Evolutionary conservation across 1,140 invertebrate genomes (phyloP), one percentile per base, ranked within the genome.

Genomic region (Drosophila rhopaloa): DNA sequence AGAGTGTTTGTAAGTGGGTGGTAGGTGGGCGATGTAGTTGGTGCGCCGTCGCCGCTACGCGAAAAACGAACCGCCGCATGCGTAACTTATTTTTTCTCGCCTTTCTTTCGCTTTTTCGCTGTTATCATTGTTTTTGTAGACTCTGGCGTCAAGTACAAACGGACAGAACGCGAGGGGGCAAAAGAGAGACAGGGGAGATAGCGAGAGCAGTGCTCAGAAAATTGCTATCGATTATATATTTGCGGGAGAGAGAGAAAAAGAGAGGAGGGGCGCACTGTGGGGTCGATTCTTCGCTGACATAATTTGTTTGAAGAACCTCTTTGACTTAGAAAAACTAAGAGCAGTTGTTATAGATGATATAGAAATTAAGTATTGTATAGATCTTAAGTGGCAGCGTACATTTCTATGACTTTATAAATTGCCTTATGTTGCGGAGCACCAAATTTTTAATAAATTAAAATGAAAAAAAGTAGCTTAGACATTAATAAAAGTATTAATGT

Each of bases 41-140:
- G 32, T 83, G 80, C 80, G 80, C 80, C 80, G 78, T 66, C 79
- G 80, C 58, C 51, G 29, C 61, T 16, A 37, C 56, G 37, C 63
- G 55, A 41, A 41, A 38, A 77, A 44, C 60, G 55, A 46, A 37
- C 70, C 80, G 76, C 80, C 81, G 81, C 81, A 83, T 83, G 81
- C 81, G 81, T 83, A 83, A 79, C 81, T 55, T 75, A 73, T 79
- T 81, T 47, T 54, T 78, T 76, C 59, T 76, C 54, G 46, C 32
- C 50, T 63, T 62, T 73, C 56, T 66, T 66, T 70, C 68, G 37
- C n/a, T 48, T 29, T 35, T 29, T 40, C 32, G 44, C 35, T 46
- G 60, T 79, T 79, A 79, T 79, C 70, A 60, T 61, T 79, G 76
- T 63, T 53, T 62, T 72, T 77, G 58, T 71, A 43, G 47, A 61